Percentiles rank a stretch among this genome's conserved stretches.
phyloP scores from a whole-genome alignment of 1,140 invertebrate genomes.

The Heliconius hermathena region DNA sequence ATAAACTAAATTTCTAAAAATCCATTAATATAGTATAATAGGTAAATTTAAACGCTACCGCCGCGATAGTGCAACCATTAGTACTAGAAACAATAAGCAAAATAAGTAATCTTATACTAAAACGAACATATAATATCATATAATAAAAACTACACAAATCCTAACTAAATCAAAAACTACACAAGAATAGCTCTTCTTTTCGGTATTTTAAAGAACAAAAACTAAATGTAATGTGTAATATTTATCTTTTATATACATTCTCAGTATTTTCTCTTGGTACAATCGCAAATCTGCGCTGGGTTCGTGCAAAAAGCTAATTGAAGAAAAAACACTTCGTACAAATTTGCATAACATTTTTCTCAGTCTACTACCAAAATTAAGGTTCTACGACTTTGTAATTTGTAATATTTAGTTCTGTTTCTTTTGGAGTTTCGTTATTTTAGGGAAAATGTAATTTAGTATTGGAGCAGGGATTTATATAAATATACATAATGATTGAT shows the following conservation, averaged over 20 bases:
- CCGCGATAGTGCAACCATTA: too few relatives aligned
- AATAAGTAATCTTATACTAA: too few relatives aligned
- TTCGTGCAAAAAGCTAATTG: slow-evolving; percentile 70
- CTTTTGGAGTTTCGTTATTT: slow-evolving; percentile 27
- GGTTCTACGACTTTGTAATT: slow-evolving; percentile 72
- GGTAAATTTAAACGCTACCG: too few relatives aligned
- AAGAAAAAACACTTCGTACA: slow-evolving; percentile 79
- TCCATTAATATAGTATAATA: too few relatives aligned
- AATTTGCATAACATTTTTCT: slow-evolving; percentile 80
- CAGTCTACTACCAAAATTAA: slow-evolving; percentile 70
- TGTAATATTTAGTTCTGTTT: slow-evolving; percentile 68
- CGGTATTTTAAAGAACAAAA: too few relatives aligned
- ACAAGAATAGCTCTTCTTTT: too few relatives aligned
- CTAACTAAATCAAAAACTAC: too few relatives aligned
- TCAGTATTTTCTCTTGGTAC: not conserved
- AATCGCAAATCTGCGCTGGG: slow-evolving; percentile 12
- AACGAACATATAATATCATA: too few relatives aligned
- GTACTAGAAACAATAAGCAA: too few relatives aligned
- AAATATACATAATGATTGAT: not conserved
- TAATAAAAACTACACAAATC: too few relatives aligned
- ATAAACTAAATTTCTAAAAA: too few relatives aligned
- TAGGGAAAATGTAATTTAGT: not conserved
- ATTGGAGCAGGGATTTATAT: not conserved
- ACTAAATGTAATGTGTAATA: not conserved
- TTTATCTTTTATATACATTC: not conserved